Evolutionary conservation across 2,113 vertebrate genomes (phyloP).

Genomic region (Leucoraja erinaceus): DNA sequence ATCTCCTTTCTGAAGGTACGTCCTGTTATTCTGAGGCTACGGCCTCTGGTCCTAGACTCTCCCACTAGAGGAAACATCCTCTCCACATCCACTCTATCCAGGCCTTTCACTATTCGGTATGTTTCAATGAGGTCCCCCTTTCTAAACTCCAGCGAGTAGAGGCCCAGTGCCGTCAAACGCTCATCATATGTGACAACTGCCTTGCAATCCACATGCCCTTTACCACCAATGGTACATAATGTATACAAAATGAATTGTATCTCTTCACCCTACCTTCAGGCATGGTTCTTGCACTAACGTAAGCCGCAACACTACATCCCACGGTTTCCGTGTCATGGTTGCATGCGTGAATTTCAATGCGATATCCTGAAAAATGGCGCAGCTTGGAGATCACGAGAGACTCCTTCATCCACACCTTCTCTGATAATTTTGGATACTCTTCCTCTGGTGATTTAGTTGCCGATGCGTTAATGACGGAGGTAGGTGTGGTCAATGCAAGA

Average conservation of each 20-base stretch:
- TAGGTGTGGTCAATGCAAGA: slow-evolving; percentile 49
- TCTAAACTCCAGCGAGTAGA: too few relatives aligned
- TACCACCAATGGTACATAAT: not conserved
- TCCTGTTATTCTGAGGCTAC: too few relatives aligned
- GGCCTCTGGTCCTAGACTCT: too few relatives aligned
- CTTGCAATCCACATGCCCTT: not conserved
- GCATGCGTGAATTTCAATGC: slow-evolving; percentile 92
- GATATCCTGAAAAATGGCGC: slow-evolving; percentile 88
- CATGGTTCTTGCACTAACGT: slow-evolving; percentile 87
- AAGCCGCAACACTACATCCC: slow-evolving; percentile 78
- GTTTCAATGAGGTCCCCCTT: too few relatives aligned
- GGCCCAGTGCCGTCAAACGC: too few relatives aligned
- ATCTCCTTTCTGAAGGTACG: too few relatives aligned
- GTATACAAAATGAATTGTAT: not conserved
- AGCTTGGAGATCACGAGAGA: slow-evolving; percentile 81
- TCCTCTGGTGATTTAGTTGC: slow-evolving; percentile 51
- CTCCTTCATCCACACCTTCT: slow-evolving; percentile 74
- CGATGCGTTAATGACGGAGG: slow-evolving; percentile 49
- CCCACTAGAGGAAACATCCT: too few relatives aligned
- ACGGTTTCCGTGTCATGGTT: slow-evolving; percentile 66
- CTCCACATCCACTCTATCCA: too few relatives aligned
- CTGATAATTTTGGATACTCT: slow-evolving; percentile 55
- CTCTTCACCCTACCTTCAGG: slow-evolving; percentile 69
- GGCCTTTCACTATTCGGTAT: too few relatives aligned
- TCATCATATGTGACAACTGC: too few relatives aligned